phyloP scores from a whole-genome alignment of 1,140 invertebrate species.

The Apis florea region DNA sequence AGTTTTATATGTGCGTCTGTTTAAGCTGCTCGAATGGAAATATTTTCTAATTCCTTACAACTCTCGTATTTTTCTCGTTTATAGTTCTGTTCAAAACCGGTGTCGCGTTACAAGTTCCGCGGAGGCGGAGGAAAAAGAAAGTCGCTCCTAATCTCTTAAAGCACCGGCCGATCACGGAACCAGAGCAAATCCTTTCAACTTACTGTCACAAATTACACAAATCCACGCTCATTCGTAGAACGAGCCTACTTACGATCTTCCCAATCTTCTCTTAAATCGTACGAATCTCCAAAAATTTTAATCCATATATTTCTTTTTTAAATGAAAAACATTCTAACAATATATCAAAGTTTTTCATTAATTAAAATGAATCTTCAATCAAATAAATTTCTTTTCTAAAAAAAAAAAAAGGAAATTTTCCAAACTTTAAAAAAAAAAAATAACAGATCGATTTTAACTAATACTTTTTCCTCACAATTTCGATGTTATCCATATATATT shows the following conservation, averaged over 20 bases:
- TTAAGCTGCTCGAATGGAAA: too few relatives aligned
- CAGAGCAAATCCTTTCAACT: neutral
- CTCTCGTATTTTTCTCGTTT: neutral
- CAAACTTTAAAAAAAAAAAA: too few relatives aligned
- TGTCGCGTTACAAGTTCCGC: constrained; percentile 48
- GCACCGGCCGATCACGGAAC: neutral
- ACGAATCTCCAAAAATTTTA: neutral
- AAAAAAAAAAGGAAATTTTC: neutral
- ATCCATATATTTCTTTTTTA: neutral
- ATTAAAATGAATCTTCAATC: too few relatives aligned
- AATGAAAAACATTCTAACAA: neutral
- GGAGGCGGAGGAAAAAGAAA: neutral
- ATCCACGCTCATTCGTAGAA: constrained; percentile 1
- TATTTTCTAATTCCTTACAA: neutral
- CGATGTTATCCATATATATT: too few relatives aligned
- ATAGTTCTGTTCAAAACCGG: constrained; percentile 35
- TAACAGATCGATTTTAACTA: too few relatives aligned
- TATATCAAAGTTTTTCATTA: too few relatives aligned
- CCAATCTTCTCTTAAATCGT: neutral
- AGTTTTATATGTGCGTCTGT: too few relatives aligned
- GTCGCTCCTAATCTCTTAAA: neutral
- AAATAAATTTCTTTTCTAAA: too few relatives aligned
- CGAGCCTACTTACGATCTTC: neutral
- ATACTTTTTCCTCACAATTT: too few relatives aligned
- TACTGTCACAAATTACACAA: neutral